Conservation (phyloP, 23 tunicate species). For the Styela plicata region DNA sequence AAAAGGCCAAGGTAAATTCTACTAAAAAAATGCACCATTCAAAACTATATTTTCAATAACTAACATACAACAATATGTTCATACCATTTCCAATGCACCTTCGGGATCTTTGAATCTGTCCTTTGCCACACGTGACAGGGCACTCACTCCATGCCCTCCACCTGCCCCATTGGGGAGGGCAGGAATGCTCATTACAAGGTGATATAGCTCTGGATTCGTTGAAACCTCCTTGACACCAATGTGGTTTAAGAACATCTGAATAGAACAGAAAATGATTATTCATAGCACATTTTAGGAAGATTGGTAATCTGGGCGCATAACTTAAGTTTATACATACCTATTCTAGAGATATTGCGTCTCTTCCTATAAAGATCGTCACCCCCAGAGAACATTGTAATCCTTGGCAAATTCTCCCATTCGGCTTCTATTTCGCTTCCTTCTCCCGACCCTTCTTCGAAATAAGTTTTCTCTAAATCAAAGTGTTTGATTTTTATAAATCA, state of each 20-base stretch:
- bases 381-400: neutral
- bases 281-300: no score
- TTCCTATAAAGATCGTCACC: neutral
- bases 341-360: neutral
- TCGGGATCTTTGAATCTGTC: slow-evolving; percentile 14
- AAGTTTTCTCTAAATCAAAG: neutral
- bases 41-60: no score
- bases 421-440: neutral
- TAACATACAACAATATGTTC: no score
- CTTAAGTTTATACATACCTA: no score
- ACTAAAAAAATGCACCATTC: no score
- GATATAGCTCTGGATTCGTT: neutral
- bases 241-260: slow-evolving; percentile 5
- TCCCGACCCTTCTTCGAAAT: neutral
- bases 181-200: slow-evolving; percentile 20
- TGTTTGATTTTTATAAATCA: no score
- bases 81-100: slow-evolving; percentile 14
- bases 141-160: slow-evolving; percentile 46
- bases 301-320: no score
- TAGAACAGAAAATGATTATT: no score
- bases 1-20: no score
- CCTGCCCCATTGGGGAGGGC: slow-evolving; percentile 26
- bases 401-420: neutral
- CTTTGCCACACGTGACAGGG: slow-evolving; percentile 38
- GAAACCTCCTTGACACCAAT: slow-evolving; percentile 12